These are phyloP conservation scores for Drosophila borborema DNA, from an alignment of 2,888 invertebrate genomes.

Conservation along the genomic window DNA sequence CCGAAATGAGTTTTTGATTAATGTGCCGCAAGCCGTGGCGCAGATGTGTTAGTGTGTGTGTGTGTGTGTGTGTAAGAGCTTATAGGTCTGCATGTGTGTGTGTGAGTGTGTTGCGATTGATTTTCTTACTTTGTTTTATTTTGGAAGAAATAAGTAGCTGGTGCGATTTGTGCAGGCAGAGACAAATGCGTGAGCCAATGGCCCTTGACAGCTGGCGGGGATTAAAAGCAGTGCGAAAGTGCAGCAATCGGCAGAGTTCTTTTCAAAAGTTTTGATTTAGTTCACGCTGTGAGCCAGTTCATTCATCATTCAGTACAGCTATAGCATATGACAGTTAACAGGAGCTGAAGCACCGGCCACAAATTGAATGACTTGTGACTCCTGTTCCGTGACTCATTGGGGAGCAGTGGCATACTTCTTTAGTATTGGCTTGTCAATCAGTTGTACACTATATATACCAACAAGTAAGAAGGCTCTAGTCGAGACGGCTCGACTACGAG, in stretches of 20 bases:
- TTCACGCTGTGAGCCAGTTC: background rate
- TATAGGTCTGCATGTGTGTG: background rate
- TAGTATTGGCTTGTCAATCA: background rate
- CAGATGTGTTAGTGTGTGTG: conserved; percentile 4
- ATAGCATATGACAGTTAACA: background rate
- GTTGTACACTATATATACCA: background rate
- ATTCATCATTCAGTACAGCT: conserved; percentile 1
- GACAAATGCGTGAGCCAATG: conserved; percentile 64
- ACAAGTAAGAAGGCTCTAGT: too few relatives aligned
- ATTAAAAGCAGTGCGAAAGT: conserved; percentile 32
- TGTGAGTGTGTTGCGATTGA: conserved; percentile 50
- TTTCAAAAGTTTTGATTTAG: conserved; percentile 52
- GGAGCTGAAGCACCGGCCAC: background rate
- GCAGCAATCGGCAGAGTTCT: conserved; percentile 46
- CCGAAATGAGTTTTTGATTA: conserved; percentile 79
- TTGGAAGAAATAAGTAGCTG: conserved; percentile 21
- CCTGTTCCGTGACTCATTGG: background rate
- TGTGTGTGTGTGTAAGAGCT: background rate
- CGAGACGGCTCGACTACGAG: too few relatives aligned
- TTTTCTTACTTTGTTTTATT: conserved; percentile 37
- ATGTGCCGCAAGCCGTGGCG: conserved; percentile 47
- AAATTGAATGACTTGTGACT: background rate
- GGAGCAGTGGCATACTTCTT: background rate
- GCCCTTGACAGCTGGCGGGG: conserved; percentile 36
- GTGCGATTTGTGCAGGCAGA: conserved; percentile 22